These are phyloP conservation scores for Chaetorhynchus papuensis DNA, from an alignment of 2,113 vertebrate species.

Conservation along the genomic window DNA sequence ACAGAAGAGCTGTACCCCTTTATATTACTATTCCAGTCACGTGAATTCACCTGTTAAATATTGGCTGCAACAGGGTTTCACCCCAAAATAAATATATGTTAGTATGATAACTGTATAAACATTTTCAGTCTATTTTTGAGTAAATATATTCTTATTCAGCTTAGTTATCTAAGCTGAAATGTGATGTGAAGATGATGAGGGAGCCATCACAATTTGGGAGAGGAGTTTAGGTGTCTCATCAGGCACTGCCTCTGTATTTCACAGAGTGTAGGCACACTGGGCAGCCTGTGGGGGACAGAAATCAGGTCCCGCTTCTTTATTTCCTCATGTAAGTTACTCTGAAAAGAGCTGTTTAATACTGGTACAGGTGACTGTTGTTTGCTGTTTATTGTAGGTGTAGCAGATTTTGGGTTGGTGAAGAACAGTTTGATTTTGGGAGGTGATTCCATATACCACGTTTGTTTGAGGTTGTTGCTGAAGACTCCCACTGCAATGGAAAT, in stretches of 20 bases:
- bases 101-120: neutral
- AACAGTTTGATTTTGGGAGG: neutral
- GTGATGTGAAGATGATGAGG: neutral
- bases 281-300: neutral
- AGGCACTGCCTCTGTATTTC: neutral
- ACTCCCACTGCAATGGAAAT: neutral
- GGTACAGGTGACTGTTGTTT: neutral
- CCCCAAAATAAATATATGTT: neutral
- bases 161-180: neutral
- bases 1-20: neutral
- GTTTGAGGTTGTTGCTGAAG: neutral
- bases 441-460: accelerated
- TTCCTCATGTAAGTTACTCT: neutral
- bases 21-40: neutral
- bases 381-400: neutral
- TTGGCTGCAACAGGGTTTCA: neutral
- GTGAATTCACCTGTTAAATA: neutral
- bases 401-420: neutral
- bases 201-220: accelerated
- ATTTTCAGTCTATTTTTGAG: neutral
- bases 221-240: neutral
- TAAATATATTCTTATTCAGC: neutral
- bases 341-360: neutral
- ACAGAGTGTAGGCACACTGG: neutral
- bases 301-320: neutral